Evolutionary conservation across 2,113 vertebrate genomes (phyloP), one percentile per base, ranked within the genome.

Genomic region (Phalacrocorax carbo): DNA sequence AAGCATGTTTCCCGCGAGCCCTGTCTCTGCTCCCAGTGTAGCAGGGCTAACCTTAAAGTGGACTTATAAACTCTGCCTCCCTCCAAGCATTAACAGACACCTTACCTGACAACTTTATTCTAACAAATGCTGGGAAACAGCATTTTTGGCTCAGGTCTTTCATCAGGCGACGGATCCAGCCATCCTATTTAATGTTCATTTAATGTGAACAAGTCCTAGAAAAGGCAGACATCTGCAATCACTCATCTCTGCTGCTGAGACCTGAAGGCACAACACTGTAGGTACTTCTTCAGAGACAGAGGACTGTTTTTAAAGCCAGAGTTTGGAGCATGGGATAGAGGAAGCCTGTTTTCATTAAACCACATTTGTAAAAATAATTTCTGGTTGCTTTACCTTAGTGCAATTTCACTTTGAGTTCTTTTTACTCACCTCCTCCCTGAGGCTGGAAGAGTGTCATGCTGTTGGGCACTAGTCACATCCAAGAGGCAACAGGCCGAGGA

Each of bases 161-260:
- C 49, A 69, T 36, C 15, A 57, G 58, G 23, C 0, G 1, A 40
- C 0, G 0, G 36, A 83, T 73, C 40, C 64, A 73, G 30, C 44
- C 48, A 14, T 80, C 46, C 36, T 69, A 9, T 34, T 66, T 40
- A 34, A 34, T 44, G 75, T n/a, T 73, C 61, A 12, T 61, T 69
- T 40, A n/a, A 44, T 44, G 27, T 13, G 73, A 70, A 32, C 46
- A 52, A 81, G 54, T 48, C 60, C 51, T 78, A 40, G 73, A 42
- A 42, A 69, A 46, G 30, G 40, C 58, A 73, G 30, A 32, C 18
- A 29, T 65, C 89, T 95, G 76, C 42, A 77, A 10, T 17, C 81
- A 27, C 77, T 69, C 62, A 36, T 75, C 48, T 65, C 69, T 81
- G 68, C 83, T 77, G 76, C 77, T 66, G 40, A 44, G 73, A 66